Evolutionary conservation across 2,113 vertebrate genomes (phyloP), one percentile per base, ranked within the genome.

Genomic region (Tetraodon nigroviridis): DNA sequence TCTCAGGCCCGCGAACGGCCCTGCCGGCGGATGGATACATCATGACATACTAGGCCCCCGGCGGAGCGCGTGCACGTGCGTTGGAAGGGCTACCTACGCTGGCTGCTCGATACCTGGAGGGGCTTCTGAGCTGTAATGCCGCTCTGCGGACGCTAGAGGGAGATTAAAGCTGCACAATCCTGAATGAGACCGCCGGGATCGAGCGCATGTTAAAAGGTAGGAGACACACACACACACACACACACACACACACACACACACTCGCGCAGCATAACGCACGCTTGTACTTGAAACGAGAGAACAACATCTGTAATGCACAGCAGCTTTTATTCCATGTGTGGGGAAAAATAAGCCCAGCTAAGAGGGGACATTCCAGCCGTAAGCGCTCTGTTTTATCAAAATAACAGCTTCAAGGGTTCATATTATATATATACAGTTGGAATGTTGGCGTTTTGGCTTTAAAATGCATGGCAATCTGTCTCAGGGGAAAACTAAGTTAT

Each of bases 131-230:
- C 15, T 89, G 85, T 58, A 80, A 58, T 87, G 74, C 0, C 4
- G 6, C 13, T 5, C 51, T 67, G 21, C 21, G 5, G 70, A 72
- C 90, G 64, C 90, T 87, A 88, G 90, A 90, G 90, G 90, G 87
- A 78, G 76, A 71, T 22, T 89, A 64, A 83, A 73, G 50, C 85
- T 79, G 78, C 72, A 65, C 66, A 6, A 18, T 64, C 42, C 18
- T 42, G 58, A 46, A 7, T n/a, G 3, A 13, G 19, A 16, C 61
- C 18, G 46, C 45, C 47, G 42, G 20, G 46, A 47, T 51, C 32
- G 47, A 50, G 42, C 7, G 13, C 59, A 42, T 21, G 75, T 65
- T 72, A 65, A 50, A 46, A 78, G 79, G 75, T 81, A 82, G 67
- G 75, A 73, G 13, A 17, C 42, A 44, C 5, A 7, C 29, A 16